Evolutionary conservation across 2,797 vertebrate genomes (phyloP), one percentile per base, ranked within the genome.

Genomic region (Vireo griseus): DNA sequence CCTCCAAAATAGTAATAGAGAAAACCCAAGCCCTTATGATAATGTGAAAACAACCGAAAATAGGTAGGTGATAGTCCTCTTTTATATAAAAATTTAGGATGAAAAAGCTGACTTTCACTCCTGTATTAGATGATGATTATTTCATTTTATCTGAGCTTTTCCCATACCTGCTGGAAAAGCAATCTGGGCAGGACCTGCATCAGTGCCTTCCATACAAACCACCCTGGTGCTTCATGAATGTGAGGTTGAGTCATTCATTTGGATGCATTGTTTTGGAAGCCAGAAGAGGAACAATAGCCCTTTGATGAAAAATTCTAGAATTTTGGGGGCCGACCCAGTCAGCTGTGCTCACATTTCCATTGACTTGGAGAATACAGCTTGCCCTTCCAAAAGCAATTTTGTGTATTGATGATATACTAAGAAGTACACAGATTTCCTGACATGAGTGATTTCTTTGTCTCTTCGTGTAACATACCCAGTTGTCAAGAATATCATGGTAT

Each of bases 361-460:
- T 54, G 81, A 84, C 24, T 77, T 52, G 29, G 25, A 58, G 54
- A 74, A 72, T 8, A 48, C 26, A 88, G 29, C 28, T 57, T 68
- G 31, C 39, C n/a, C 63, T 78, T 89, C 82, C 58, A 72, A 87
- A 91, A 87, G 13, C 58, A 37, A 47, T 61, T 17, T 63, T 29
- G 10, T 37, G 5, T n/a, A 24, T n/a, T 48, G 65, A 40, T 78
- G 47, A n/a, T 29, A 47, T 1, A 54, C 35, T 16, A 68, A 35
- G 74, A 55, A 85, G 31, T 9, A 31, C 39, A 57, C 9, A 42
- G 29, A 63, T 79, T 25, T 20, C 29, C 19, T 68, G 73, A 42
- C 2, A 48, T 5, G 10, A 54, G 19, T 65, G 51, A 91, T 65
- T 94, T 78, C 54, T 84, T 74, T 55, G 11, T 59, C 62, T 59